These are phyloP conservation scores for Scolopax rusticola DNA, from an alignment of 2,797 vertebrate genomes.

Conservation along the genomic window DNA sequence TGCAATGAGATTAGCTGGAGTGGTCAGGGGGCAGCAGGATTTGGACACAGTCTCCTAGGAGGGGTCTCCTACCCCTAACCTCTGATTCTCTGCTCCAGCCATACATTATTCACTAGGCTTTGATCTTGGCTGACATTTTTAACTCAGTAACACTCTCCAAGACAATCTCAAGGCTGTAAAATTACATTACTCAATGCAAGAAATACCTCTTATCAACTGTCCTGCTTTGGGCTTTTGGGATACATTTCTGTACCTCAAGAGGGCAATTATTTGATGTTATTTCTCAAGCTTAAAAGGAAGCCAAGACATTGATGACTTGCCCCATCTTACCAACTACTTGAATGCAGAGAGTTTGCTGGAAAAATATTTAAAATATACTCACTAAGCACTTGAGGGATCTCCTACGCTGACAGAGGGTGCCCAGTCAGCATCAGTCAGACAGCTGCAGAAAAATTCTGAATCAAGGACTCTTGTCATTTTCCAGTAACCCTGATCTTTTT, in stretches of 20 bases:
- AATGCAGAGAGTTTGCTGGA: not conserved
- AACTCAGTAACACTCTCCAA: slow-evolving; percentile 48
- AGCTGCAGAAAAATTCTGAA: not conserved
- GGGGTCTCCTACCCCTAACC: not conserved
- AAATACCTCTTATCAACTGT: slow-evolving; percentile 68
- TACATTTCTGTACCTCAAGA: slow-evolving; percentile 35
- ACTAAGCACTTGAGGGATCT: not conserved
- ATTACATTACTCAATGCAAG: slow-evolving; percentile 70
- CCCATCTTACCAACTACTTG: not conserved
- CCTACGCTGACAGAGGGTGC: not conserved
- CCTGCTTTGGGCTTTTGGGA: slow-evolving; percentile 52
- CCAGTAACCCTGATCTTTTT: not conserved
- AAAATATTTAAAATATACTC: not conserved
- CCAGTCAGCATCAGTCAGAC: not conserved
- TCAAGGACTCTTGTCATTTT: not conserved
- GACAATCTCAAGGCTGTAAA: slow-evolving; percentile 66
- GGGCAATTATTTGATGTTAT: not conserved
- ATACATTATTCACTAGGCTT: slow-evolving; percentile 29
- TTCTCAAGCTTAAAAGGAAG: slow-evolving; percentile 1
- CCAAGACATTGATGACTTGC: not conserved
- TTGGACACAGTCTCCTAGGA: slow-evolving; percentile 6
- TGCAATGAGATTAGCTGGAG: not conserved
- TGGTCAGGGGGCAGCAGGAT: not conserved
- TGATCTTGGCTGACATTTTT: slow-evolving; percentile 66
- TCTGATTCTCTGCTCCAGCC: slow-evolving; percentile 28